Conservation (phyloP, 2,797 vertebrate species). For the Momotus momota region DNA sequence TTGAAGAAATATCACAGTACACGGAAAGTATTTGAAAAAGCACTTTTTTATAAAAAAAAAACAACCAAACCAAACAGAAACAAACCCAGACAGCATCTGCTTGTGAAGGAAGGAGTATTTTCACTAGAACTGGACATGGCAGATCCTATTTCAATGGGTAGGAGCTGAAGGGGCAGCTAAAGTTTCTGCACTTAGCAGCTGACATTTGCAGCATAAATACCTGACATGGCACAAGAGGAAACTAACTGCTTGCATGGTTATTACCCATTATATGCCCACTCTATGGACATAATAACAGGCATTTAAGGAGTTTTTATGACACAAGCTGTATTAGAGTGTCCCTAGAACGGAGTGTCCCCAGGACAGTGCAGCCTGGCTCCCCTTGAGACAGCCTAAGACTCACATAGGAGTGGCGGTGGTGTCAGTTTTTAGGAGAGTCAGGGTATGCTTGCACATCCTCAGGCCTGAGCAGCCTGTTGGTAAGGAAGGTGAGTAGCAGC, state of each 20-base stretch:
- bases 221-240: background rate
- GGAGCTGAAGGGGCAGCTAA: background rate
- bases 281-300: background rate
- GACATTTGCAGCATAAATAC: background rate
- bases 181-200: constrained; percentile 6
- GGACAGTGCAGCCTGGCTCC: background rate
- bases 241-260: background rate
- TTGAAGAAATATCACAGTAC: background rate
- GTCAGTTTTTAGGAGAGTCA: background rate
- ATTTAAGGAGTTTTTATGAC: background rate
- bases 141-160: constrained; percentile 27
- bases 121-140: background rate
- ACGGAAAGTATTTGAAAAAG: background rate
- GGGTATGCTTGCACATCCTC: background rate
- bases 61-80: no score
- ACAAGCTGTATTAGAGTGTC: background rate
- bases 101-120: background rate
- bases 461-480: background rate
- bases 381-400: background rate
- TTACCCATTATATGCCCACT: background rate
- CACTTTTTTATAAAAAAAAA: background rate
- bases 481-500: background rate
- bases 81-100: background rate
- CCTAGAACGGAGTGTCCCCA: background rate
- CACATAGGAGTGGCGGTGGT: fast-evolving